Base-by-base conservation (phyloP, 2,888 invertebrate genomes). In the Lydus trimaculatus region DNA sequence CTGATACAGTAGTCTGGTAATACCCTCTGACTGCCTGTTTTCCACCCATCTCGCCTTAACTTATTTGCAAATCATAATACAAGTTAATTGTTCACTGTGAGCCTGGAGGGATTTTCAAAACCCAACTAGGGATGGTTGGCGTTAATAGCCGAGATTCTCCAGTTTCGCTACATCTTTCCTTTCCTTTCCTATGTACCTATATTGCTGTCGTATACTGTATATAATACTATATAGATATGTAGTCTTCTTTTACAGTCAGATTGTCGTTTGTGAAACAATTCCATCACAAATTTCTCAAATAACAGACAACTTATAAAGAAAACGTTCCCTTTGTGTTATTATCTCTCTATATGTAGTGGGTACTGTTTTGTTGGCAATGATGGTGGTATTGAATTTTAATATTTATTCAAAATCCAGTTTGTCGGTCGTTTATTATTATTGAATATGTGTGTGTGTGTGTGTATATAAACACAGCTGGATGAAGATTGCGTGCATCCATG, bases 391-490 rank as follows among this genome's bases (percentile, higher is more conserved):
- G 56, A 25, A 56, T 56, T 75, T 77, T 76, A 77, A 77, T 81
- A 80, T 80, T 80, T 81, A 78, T 79, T 79, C 75, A 78, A 79
- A 79, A 77, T 80, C 80, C 80, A 80, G 79, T 80, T 81, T 78
- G 75, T 69, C 60, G 72, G 67, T 64, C 63, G 70, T 66, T 71
- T 69, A 68, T 11, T 43, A 43, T 65, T 71, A 68, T 65, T 68
- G 65, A 70, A 66, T 67, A 71, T 43, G 43, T 43, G 11, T 36
- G 11, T 11, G n/a, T 28, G 28, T 28, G 4, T 28, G 28, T n/a
- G 4, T 28, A 4, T 72, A 75, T 75, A 75, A 78, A 79, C 78
- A 79, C 79, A 79, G 79, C 78, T 79, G 79, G 76, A 76, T 73
- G 71, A 72, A 72, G 72, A 74, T 74, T 73, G 75, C 75, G 73